A percentile compares a stretch with the other conserved stretches of the same genome.
Evolutionary conservation across 1,140 invertebrate genomes (phyloP).

Genomic region (Drosophila sulfurigaster): DNA sequence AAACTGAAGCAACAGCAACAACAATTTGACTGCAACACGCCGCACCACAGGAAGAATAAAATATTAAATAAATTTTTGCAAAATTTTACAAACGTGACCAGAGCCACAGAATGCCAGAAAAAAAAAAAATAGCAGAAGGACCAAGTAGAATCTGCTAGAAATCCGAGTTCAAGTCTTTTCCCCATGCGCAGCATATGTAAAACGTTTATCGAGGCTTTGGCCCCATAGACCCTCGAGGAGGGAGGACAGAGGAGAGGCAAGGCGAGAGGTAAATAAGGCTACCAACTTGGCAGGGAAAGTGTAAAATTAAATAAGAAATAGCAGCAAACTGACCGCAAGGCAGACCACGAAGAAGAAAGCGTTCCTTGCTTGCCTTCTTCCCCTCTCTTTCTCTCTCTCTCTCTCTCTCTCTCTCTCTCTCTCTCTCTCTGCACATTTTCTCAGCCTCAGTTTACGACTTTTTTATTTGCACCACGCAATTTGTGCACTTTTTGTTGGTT

Average conservation of each 20-base stretch:
- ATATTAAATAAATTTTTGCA: constrained; percentile 76
- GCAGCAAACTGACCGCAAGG: constrained; percentile 73
- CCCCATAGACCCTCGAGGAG: background rate
- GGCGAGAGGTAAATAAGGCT: background rate
- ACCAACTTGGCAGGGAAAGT: constrained; percentile 44
- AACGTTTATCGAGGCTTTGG: constrained; percentile 37
- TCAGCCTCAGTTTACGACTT: constrained; percentile 59
- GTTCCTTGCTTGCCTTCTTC: background rate
- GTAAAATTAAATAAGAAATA: constrained; percentile 80
- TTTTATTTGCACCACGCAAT: constrained; percentile 70
- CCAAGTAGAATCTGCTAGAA: constrained; percentile 4
- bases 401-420: background rate
- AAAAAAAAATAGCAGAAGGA: background rate
- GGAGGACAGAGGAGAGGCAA: background rate
- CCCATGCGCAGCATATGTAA: constrained; percentile 50
- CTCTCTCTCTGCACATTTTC: background rate
- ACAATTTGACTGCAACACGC: constrained; percentile 45
- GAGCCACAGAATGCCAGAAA: constrained; percentile 28
- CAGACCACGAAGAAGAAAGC: constrained; percentile 1
- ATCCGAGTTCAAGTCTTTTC: constrained; percentile 43
- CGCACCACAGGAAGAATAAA: constrained; percentile 65
- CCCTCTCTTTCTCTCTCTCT: background rate
- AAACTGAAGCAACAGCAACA: constrained; percentile 12
- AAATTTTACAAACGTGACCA: constrained; percentile 76
- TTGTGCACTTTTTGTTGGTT: constrained; percentile 21